Base-by-base conservation (phyloP, 2,113 vertebrate genomes). In the Lagopus muta region DNA sequence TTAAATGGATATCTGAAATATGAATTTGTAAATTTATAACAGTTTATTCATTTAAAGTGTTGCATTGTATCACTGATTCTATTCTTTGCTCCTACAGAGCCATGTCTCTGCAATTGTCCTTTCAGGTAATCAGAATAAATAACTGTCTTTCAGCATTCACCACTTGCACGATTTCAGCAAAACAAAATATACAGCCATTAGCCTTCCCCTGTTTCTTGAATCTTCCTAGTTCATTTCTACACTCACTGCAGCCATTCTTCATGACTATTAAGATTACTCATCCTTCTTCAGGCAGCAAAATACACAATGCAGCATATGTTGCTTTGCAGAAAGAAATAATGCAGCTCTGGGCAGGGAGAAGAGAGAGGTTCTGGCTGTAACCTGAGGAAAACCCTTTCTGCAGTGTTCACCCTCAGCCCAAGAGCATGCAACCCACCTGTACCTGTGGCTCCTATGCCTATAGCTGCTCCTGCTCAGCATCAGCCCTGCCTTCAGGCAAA, bases 161-260 rank as follows among this genome's bases (percentile, higher is more conserved):
- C 70, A 86, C 87, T 89, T 64, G 65, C 71, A 34, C 71, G 45
- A 93, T 91, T 84, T 85, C 78, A 89, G 78, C 11, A 80, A 86
- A 82, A 79, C 86, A 87, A 94, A 93, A 88, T n/a, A 95, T 24
- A 89, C 54, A 80, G 75, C 67, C 90, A 93, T 92, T 89, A 96
- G 72, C 85, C 60, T 65, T 75, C 47, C 38, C 70, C 80, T 83
- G 66, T 93, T 95, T 69, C 89, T 87, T 74, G 73, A 75, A 80
- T 82, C 78, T 34, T 70, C 24, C 40, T 52, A 58, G 67, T 55
- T 81, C 24, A 54, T 92, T 92, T 81, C 57, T 76, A 72, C 54
- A 75, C 17, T 80, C 92, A 65, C 62, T 1, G 52, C 62, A 85
- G 80, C 52, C 67, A 25, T 86, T 90, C 83, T 60, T 71, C 3